These are phyloP conservation scores for Sinotaia quadrata DNA, from an alignment of 2,888 invertebrate species.

Conservation along the genomic window DNA sequence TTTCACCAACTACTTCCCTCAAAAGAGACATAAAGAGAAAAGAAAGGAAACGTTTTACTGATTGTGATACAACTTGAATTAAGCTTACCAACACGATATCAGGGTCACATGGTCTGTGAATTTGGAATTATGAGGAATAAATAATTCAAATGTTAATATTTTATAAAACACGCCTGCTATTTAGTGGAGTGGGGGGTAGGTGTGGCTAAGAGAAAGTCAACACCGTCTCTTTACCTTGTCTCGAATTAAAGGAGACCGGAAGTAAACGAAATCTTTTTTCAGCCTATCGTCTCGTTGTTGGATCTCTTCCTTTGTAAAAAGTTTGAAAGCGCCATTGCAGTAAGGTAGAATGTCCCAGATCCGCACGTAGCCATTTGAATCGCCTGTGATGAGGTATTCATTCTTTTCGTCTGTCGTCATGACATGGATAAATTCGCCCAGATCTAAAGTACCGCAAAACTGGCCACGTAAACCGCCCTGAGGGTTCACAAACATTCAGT, in stretches of 20 bases:
- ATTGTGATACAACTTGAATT: too few species aligned
- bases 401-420: conserved; percentile 82
- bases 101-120: too few species aligned
- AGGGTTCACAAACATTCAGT: not conserved
- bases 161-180: too few species aligned
- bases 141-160: too few species aligned
- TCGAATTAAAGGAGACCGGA: conserved; percentile 34
- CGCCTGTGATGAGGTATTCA: conserved; percentile 77
- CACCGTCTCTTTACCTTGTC: too few species aligned
- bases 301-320: conserved; percentile 32
- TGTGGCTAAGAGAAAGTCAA: too few species aligned
- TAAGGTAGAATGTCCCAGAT: conserved; percentile 83
- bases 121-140: too few species aligned
- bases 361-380: conserved; percentile 82
- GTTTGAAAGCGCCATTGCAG: conserved; percentile 73
- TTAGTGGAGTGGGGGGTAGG: too few species aligned
- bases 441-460: conserved; percentile 81
- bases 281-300: conserved; percentile 40
- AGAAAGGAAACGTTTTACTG: too few species aligned
- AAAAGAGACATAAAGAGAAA: too few species aligned
- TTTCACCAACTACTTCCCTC: too few species aligned
- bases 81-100: too few species aligned
- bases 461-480: conserved; percentile 81
- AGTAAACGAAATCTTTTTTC: conserved; percentile 46
- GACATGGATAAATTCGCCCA: conserved; percentile 76